Evolutionary conservation across 2,113 vertebrate genomes (phyloP).

Genomic region (Ciconia boyciana): DNA sequence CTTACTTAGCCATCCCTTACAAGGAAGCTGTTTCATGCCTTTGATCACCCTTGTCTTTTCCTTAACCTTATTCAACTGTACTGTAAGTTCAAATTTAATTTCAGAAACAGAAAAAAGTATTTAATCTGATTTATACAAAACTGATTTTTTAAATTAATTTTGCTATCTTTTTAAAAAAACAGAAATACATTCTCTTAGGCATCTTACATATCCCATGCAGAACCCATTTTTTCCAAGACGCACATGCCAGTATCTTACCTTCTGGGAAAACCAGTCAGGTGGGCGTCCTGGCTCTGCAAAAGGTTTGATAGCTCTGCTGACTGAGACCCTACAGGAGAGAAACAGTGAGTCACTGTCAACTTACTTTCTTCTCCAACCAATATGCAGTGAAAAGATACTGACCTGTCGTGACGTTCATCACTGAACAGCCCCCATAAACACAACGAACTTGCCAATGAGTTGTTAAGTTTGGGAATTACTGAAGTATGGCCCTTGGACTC

Average conservation of each 20-base stretch:
- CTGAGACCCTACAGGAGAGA: slow-evolving; percentile 86
- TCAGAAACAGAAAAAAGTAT: neutral
- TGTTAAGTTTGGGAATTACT: neutral
- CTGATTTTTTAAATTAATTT: neutral
- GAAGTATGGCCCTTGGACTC: neutral
- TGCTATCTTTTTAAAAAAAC: neutral
- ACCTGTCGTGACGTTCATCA: neutral
- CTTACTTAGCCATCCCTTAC: neutral
- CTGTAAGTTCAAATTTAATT: neutral
- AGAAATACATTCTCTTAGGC: neutral
- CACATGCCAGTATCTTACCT: slow-evolving; percentile 72
- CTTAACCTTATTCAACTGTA: neutral
- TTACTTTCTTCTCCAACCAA: neutral
- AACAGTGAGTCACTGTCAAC: neutral
- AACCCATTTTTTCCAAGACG: neutral
- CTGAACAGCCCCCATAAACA: neutral
- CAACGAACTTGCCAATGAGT: neutral
- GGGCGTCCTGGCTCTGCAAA: slow-evolving; percentile 95
- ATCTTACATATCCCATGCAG: neutral
- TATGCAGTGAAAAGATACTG: neutral
- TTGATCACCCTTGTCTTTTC: neutral
- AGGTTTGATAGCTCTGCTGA: slow-evolving; percentile 98
- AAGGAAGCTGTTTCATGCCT: neutral
- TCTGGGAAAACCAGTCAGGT: slow-evolving; percentile 99
- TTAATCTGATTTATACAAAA: neutral